Evolutionary conservation across 1,140 invertebrate genomes (phyloP).

Genomic region (Sitodiplosis mosellana): DNA sequence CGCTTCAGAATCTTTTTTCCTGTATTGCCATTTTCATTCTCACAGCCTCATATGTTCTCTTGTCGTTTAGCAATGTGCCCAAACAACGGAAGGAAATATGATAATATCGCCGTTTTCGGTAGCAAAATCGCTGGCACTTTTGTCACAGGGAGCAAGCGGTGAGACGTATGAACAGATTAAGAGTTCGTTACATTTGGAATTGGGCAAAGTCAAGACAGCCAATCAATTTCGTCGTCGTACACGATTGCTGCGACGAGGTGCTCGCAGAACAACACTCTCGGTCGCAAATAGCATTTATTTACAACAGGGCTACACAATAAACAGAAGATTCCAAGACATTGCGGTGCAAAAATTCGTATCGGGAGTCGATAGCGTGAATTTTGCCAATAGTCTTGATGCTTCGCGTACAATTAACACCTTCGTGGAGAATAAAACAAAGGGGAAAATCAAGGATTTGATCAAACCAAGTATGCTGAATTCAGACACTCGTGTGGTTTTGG

Average conservation of each 20-base stretch:
- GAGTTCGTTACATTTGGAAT: conserved; percentile 21
- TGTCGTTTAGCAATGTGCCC: too few species aligned
- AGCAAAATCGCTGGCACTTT: conserved; percentile 26
- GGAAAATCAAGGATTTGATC: conserved; percentile 51
- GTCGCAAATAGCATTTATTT: conserved; percentile 14
- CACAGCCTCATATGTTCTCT: too few species aligned
- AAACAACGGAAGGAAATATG: conserved; percentile 15
- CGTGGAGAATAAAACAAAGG: conserved; percentile 50
- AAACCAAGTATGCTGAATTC: conserved; percentile 29
- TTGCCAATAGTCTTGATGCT: conserved; percentile 23
- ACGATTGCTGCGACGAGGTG: too few species aligned
- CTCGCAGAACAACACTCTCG: neutral
- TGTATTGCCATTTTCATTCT: too few species aligned
- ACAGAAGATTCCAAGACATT: conserved; percentile 22
- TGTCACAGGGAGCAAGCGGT: conserved; percentile 31
- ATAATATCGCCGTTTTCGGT: conserved; percentile 28
- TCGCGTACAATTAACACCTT: conserved; percentile 43
- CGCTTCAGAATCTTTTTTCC: too few species aligned
- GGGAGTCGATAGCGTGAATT: conserved; percentile 37
- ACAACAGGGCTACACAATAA: conserved; percentile 10
- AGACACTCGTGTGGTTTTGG: conserved; percentile 41
- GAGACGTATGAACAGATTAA: conserved; percentile 32
- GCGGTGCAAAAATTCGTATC: conserved; percentile 18
- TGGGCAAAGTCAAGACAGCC: conserved; percentile 12
- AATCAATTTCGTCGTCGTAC: conserved; percentile 12